These are phyloP conservation scores for Diabrotica undecimpunctata DNA, from an alignment of 1,140 invertebrate genomes.

Conservation along the genomic window DNA sequence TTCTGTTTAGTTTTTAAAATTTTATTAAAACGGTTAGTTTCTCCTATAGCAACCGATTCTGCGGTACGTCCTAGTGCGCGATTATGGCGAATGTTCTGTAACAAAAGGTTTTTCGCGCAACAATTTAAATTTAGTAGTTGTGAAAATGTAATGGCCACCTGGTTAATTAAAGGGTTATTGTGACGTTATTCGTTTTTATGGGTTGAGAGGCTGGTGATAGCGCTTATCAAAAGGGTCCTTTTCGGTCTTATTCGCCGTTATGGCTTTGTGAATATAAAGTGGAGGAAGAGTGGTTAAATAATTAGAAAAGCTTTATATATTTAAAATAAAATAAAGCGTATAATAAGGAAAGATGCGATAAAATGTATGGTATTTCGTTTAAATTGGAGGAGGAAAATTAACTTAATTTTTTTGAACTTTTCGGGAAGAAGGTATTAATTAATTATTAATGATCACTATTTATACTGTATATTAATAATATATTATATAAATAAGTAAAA, in stretches of 20 bases:
- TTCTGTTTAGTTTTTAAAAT: no score
- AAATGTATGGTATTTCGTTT: no score
- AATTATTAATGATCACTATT: no score
- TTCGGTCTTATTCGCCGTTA: conserved; percentile 8
- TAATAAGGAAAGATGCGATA: no score
- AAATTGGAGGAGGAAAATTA: no score
- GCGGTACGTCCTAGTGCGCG: not conserved
- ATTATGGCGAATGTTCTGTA: not conserved
- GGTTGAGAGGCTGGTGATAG: conserved; percentile 23
- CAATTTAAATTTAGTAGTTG: conserved; percentile 47
- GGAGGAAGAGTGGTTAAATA: not conserved
- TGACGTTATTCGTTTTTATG: conserved; percentile 30
- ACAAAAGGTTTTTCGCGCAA: conserved; percentile 28
- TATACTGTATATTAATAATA: no score
- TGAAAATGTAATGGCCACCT: conserved; percentile 40
- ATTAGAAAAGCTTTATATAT: not conserved
- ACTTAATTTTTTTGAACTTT: no score
- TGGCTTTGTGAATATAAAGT: not conserved
- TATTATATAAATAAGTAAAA: no score
- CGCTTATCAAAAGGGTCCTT: conserved; percentile 21
- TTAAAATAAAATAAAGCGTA: no score
- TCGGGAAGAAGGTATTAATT: no score
- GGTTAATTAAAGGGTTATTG: conserved; percentile 38
- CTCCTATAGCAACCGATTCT: no score
- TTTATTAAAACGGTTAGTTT: no score